A percentile compares a stretch with the other conserved stretches of the same genome.
phyloP scores from a whole-genome alignment of 1,140 invertebrate species.

The Pissodes strobi region DNA sequence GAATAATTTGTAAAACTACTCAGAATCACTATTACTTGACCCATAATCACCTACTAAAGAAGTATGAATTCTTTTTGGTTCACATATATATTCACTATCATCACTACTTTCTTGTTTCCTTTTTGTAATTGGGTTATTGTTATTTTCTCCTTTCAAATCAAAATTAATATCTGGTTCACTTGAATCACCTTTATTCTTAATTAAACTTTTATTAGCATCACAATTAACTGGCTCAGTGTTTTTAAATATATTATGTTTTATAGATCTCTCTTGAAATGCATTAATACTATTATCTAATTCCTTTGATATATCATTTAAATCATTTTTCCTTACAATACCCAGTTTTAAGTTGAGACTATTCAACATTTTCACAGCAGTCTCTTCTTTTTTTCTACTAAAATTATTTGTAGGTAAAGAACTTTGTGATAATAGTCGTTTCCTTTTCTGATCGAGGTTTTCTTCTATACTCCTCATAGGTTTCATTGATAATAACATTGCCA shows the following conservation, averaged over 20 bases:
- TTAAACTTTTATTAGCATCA: not conserved
- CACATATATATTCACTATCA: not conserved
- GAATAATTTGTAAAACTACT: constrained; percentile 11
- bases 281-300: not conserved
- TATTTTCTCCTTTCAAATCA: not conserved
- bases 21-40: constrained; percentile 26
- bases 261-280: too few species aligned
- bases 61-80: constrained; percentile 5
- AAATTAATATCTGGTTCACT: not conserved
- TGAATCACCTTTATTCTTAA: not conserved
- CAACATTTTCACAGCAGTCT: constrained; percentile 47
- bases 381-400: constrained; percentile 56
- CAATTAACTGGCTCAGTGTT: not conserved
- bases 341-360: constrained; percentile 39
- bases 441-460: constrained; percentile 59
- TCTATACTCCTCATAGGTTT: constrained; percentile 61
- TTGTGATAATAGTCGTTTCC: constrained; percentile 57
- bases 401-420: constrained; percentile 62
- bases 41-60: constrained; percentile 40
- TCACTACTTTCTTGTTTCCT: not conserved
- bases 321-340: constrained; percentile 36
- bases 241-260: too few species aligned
- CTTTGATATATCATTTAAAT: not conserved
- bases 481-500: constrained; percentile 75
- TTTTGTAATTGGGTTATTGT: not conserved